These are phyloP conservation scores for Morone chrysops DNA, from an alignment of 2,113 vertebrate species.

Conservation along the genomic window DNA sequence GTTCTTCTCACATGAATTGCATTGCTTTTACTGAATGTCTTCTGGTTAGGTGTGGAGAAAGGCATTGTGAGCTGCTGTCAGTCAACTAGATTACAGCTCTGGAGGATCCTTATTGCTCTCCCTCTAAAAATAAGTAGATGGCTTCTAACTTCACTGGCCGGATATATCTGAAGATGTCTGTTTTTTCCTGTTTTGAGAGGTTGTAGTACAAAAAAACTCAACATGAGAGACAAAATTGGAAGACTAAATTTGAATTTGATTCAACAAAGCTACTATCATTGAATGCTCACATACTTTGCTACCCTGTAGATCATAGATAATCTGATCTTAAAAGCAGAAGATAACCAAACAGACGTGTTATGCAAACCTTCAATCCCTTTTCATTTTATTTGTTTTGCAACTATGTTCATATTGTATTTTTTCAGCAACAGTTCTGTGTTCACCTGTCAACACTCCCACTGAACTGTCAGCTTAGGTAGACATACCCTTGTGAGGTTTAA, in stretches of 20 bases:
- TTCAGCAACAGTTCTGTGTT: slow-evolving; percentile 12
- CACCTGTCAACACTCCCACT: slow-evolving; percentile 37
- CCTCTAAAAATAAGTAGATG: slow-evolving; percentile 75
- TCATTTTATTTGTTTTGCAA: slow-evolving; percentile 38
- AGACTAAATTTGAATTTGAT: slow-evolving; percentile 49
- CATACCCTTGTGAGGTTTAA: slow-evolving; percentile 15
- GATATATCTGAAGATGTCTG: slow-evolving; percentile 61
- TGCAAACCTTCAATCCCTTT: slow-evolving; percentile 31
- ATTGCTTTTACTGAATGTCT: slow-evolving; percentile 71
- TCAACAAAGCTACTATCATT: slow-evolving; percentile 49
- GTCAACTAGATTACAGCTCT: slow-evolving; percentile 78
- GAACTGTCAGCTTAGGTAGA: slow-evolving; percentile 42
- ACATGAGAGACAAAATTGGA: slow-evolving; percentile 30
- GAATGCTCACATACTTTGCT: slow-evolving; percentile 14
- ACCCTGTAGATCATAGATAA: slow-evolving; percentile 21
- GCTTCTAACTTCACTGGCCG: slow-evolving; percentile 61
- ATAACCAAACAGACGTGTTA: slow-evolving; percentile 21
- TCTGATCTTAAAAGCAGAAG: slow-evolving; percentile 42
- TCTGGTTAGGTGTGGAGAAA: slow-evolving; percentile 66
- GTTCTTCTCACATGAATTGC: slow-evolving; percentile 69
- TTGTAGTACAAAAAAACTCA: slow-evolving; percentile 27
- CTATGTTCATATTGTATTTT: background rate
- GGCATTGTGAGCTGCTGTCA: slow-evolving; percentile 77
- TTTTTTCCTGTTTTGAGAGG: slow-evolving; percentile 28
- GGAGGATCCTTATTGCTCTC: slow-evolving; percentile 64